These are phyloP conservation scores for Apotomis turbidana DNA, from an alignment of 2,888 invertebrate species.

Conservation along the genomic window DNA sequence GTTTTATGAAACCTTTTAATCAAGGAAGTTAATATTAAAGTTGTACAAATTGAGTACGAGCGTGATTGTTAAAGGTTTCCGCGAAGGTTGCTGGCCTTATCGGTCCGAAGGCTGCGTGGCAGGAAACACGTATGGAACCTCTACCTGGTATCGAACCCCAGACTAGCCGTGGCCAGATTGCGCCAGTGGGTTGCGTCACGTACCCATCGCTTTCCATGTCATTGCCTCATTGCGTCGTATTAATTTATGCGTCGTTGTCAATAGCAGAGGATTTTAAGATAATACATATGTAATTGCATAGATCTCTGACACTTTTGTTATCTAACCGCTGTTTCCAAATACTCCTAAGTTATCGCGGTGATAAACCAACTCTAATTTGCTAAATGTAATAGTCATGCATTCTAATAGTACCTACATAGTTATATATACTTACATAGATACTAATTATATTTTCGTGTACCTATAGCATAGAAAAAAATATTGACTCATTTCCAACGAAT, in stretches of 20 bases:
- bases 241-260: constrained; percentile 20
- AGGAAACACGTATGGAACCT: constrained; percentile 5
- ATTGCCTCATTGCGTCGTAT: constrained; percentile 21
- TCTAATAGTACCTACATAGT: too few species aligned
- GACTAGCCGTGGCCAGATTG: constrained; percentile 13
- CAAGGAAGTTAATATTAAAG: constrained; percentile 17
- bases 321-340: constrained; percentile 3
- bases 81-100: constrained; percentile 18
- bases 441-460: too few species aligned
- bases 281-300: constrained; percentile 11
- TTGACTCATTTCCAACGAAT: too few species aligned
- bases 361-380: neutral
- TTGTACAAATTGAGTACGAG: constrained; percentile 11
- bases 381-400: too few species aligned
- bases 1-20: neutral
- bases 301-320: neutral
- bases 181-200: constrained; percentile 22
- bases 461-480: too few species aligned
- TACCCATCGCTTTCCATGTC: constrained; percentile 26
- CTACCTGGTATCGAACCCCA: neutral
- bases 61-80: constrained; percentile 24
- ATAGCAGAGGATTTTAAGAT: constrained; percentile 15
- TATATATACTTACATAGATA: too few species aligned
- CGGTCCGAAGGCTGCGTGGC: constrained; percentile 19
- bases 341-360: neutral